Percentiles rank a stretch among this genome's conserved stretches.
Conservation (phyloP, 1,140 invertebrate genomes). For the Drosophila parvula region DNA sequence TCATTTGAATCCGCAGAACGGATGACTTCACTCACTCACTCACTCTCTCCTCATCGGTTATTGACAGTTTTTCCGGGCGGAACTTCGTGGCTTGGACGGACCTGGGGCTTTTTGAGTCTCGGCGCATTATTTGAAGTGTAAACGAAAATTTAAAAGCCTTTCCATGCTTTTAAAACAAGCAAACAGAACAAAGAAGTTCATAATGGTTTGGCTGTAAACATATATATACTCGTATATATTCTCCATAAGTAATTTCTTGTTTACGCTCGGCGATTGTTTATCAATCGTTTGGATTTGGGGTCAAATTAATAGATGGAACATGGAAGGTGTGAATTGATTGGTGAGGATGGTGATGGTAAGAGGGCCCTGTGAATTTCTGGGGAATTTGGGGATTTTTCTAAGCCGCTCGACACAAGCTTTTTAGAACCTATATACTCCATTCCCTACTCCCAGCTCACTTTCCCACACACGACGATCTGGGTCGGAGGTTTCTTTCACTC, state of each 20-base stretch:
- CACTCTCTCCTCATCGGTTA: not conserved
- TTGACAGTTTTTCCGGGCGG: constrained; percentile 10
- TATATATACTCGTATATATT: constrained; percentile 18
- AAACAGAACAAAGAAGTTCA: constrained; percentile 41
- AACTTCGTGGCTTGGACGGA: constrained; percentile 9
- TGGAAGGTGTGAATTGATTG: constrained; percentile 25
- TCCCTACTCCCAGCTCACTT: constrained; percentile 10
- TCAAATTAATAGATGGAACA: constrained; percentile 22
- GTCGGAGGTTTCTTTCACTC: constrained; percentile 30
- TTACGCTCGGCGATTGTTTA: constrained; percentile 43
- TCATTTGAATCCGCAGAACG: constrained; percentile 44
- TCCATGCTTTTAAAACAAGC: constrained; percentile 39
- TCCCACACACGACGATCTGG: constrained; percentile 53
- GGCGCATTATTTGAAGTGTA: constrained; percentile 23
- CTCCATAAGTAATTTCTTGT: constrained; percentile 36
- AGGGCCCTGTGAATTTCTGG: not conserved
- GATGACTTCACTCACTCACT: constrained; percentile 13
- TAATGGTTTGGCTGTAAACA: constrained; percentile 8
- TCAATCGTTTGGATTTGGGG: constrained; percentile 26
- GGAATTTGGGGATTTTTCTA: constrained; percentile 5
- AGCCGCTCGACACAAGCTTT: constrained; percentile 37
- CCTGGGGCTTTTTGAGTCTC: not conserved
- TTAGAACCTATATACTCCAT: constrained; percentile 37
- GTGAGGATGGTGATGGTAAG: not conserved
- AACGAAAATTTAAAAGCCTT: constrained; percentile 50